phyloP scores from a whole-genome alignment of 2,113 vertebrate species.

The Holacanthus passer region DNA sequence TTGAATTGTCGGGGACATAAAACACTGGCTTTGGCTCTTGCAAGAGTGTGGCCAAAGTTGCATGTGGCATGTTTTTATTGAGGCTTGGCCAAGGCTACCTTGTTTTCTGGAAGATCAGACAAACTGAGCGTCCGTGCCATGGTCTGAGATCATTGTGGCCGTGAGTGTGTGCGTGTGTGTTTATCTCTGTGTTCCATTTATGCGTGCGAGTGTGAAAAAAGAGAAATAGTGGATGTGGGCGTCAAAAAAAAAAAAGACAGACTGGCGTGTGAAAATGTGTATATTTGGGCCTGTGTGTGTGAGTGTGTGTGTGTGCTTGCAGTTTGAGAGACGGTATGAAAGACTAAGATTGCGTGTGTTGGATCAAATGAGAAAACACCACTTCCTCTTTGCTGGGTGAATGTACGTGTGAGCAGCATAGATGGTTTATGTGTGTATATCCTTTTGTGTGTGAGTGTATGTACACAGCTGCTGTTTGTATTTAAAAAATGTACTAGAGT shows the following conservation, averaged over 20 bases:
- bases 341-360: constrained; percentile 72
- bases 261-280: constrained; percentile 66
- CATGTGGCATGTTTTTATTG: constrained; percentile 68
- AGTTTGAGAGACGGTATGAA: constrained; percentile 62
- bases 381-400: constrained; percentile 75
- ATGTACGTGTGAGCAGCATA: constrained; percentile 68
- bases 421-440: constrained; percentile 57
- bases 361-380: constrained; percentile 74
- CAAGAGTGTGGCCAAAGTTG: constrained; percentile 34
- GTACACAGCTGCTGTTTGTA: constrained; percentile 70
- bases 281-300: constrained; percentile 56
- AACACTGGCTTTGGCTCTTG: constrained; percentile 45
- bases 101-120: constrained; percentile 63
- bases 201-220: constrained; percentile 57
- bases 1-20: constrained; percentile 47
- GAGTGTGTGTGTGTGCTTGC: constrained; percentile 58
- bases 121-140: constrained; percentile 36
- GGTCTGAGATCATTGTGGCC: constrained; percentile 35
- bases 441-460: constrained; percentile 40
- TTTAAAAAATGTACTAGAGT: constrained; percentile 59
- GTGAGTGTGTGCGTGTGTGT: constrained; percentile 22
- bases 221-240: constrained; percentile 53
- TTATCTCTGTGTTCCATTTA: constrained; percentile 16
- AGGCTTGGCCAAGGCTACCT: constrained; percentile 66
- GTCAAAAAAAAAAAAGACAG: constrained; percentile 30